Evolutionary conservation across 2,113 vertebrate genomes (phyloP).

Genomic region (Pterocles gutturalis): DNA sequence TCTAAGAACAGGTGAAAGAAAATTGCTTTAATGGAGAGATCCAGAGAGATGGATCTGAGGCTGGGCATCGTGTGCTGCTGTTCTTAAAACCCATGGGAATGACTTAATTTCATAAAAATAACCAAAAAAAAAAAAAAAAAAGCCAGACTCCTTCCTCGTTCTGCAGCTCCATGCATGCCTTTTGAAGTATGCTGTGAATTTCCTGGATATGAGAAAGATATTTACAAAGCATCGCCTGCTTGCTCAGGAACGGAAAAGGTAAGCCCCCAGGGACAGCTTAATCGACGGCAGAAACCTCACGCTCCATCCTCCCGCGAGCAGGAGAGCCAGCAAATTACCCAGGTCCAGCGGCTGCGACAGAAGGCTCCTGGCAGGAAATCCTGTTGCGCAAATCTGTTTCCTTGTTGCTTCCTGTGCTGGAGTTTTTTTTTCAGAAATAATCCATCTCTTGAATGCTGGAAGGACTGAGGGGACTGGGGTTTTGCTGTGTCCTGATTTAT

Average conservation of each 20-base stretch:
- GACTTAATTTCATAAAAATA: background rate
- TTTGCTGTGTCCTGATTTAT: background rate
- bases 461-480: background rate
- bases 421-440: background rate
- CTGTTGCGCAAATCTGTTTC: conserved; percentile 8
- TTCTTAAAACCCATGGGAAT: background rate
- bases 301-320: background rate
- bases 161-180: background rate
- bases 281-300: background rate
- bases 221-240: background rate
- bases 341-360: background rate
- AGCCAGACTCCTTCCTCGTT: background rate
- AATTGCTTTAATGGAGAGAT: background rate
- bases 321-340: background rate
- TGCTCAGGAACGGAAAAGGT: background rate
- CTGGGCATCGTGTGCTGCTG: background rate
- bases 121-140: background rate
- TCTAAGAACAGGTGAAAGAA: background rate
- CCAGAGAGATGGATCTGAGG: background rate
- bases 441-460: background rate
- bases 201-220: background rate
- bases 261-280: background rate
- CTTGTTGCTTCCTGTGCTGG: background rate
- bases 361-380: conserved; percentile 43
- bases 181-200: background rate